These are phyloP conservation scores for Pelochelys cantorii DNA, from an alignment of 2,797 vertebrate species.

Conservation along the genomic window DNA sequence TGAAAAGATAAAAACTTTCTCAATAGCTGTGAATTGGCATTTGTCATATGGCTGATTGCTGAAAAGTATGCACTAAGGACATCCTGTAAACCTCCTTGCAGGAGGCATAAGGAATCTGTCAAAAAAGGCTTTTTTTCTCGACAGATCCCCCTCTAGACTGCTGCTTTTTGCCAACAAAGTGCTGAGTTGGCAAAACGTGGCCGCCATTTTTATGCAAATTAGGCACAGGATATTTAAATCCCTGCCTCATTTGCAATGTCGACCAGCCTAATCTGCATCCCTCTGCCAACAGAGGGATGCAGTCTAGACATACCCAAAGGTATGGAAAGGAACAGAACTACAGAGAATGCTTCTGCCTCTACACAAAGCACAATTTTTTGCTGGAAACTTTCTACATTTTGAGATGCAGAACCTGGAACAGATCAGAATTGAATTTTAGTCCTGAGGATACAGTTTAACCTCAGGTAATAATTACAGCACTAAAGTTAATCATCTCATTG, in stretches of 20 bases:
- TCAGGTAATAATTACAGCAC: constrained; percentile 61
- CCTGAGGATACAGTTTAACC: constrained; percentile 58
- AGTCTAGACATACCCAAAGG: background rate
- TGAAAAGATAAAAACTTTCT: background rate
- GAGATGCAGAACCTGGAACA: constrained; percentile 4
- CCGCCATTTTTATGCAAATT: no score
- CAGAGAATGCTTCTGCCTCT: background rate
- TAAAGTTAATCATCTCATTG: constrained; percentile 76
- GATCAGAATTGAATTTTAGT: constrained; percentile 64
- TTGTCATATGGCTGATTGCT: background rate
- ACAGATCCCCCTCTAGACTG: no score
- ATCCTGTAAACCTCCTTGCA: background rate
- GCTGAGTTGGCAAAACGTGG: no score
- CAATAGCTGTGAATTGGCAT: background rate
- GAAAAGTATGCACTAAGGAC: background rate
- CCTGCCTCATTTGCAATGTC: no score
- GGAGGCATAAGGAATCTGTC: no score
- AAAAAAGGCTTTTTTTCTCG: no score
- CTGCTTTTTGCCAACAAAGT: no score
- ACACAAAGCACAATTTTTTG: constrained; percentile 26
- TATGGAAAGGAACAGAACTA: constrained; percentile 36
- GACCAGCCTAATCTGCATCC: no score
- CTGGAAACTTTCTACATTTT: constrained; percentile 11
- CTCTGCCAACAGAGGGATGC: no score
- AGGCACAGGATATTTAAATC: no score